phyloP scores from a whole-genome alignment of 2,113 vertebrate genomes.

The Apodemus sylvaticus region DNA sequence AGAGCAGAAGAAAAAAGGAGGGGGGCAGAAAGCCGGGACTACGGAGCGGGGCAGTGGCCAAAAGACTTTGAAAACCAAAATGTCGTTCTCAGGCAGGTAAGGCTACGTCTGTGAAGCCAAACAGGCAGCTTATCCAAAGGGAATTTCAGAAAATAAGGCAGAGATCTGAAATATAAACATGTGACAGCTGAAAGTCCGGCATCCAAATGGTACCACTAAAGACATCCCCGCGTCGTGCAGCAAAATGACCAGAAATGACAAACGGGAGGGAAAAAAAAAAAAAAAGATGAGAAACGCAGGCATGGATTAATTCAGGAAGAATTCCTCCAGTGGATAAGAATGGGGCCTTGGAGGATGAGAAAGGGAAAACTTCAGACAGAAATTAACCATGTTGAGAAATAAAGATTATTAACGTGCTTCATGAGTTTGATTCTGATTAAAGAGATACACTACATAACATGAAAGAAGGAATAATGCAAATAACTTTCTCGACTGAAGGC shows the following conservation, averaged over 20 bases:
- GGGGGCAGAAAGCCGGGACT: neutral
- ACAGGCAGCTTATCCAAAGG: conserved; percentile 29
- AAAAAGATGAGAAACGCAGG: neutral
- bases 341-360: neutral
- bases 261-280: neutral
- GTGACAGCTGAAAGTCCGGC: neutral
- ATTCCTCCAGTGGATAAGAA: neutral
- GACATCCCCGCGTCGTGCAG: neutral
- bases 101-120: neutral
- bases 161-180: conserved; percentile 12
- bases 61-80: neutral
- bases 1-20: neutral
- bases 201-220: neutral
- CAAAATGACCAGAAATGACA: conserved; percentile 50
- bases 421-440: conserved; percentile 28
- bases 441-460: neutral
- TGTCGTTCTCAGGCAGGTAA: neutral
- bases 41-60: neutral
- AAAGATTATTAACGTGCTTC: conserved; percentile 51
- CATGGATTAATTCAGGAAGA: neutral
- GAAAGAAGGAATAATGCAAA: conserved; percentile 6
- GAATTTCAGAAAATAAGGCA: conserved; percentile 17
- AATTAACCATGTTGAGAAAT: conserved; percentile 16
- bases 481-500: neutral
- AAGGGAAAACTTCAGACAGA: neutral